These are phyloP conservation scores for Zaprionus lachaisei DNA, from an alignment of 1,140 invertebrate species.

Conservation along the genomic window DNA sequence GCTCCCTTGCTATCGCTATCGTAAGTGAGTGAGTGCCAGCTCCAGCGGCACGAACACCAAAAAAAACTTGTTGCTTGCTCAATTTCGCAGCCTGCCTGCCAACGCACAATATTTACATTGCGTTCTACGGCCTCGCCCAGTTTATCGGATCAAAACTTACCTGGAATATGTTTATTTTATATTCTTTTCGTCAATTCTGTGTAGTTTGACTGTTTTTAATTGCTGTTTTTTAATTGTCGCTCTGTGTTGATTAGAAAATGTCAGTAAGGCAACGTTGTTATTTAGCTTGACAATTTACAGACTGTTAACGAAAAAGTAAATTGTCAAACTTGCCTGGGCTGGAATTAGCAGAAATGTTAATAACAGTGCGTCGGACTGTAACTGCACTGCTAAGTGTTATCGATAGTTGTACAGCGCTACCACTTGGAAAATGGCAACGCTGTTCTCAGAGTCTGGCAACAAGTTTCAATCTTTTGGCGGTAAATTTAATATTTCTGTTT, in stretches of 20 bases:
- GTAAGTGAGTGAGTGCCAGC: slow-evolving; percentile 53
- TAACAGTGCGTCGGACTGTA: slow-evolving; percentile 1
- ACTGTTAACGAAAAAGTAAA: slow-evolving; percentile 27
- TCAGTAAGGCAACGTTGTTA: slow-evolving; percentile 39
- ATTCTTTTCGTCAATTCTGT: slow-evolving; percentile 19
- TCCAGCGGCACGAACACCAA: slow-evolving; percentile 36
- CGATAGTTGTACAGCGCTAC: background rate
- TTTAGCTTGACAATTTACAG: slow-evolving; percentile 33
- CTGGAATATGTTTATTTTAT: slow-evolving; percentile 44
- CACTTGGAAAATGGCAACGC: background rate
- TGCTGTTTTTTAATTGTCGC: slow-evolving; percentile 13
- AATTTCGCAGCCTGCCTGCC: slow-evolving; percentile 48
- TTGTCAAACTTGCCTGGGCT: background rate
- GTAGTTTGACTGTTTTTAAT: slow-evolving; percentile 1
- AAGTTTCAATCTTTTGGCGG: background rate
- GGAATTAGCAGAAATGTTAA: slow-evolving; percentile 10
- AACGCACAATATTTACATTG: slow-evolving; percentile 61
- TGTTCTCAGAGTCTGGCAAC: slow-evolving; percentile 8
- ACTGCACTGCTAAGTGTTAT: slow-evolving; percentile 6
- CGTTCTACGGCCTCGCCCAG: slow-evolving; percentile 10
- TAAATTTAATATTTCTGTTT: background rate
- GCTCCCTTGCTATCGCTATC: background rate
- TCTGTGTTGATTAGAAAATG: slow-evolving; percentile 18
- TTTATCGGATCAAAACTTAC: slow-evolving; percentile 43
- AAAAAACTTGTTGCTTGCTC: slow-evolving; percentile 66